Base-by-base conservation (phyloP, 2,888 invertebrate genomes). In the Molorchus minor region DNA sequence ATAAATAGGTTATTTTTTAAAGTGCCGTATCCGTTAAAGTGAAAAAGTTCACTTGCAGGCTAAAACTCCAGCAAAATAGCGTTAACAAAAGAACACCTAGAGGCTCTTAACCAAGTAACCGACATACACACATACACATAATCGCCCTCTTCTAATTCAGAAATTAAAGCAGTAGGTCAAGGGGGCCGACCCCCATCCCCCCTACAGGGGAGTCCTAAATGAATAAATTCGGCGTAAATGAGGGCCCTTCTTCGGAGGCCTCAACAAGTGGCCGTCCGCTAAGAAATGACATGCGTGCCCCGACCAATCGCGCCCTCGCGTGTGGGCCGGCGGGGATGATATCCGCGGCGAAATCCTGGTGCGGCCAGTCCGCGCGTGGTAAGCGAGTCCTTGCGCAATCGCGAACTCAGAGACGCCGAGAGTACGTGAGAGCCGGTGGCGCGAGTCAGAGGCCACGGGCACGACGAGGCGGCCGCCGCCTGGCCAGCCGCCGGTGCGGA, bases 381-480 rank as follows among this genome's bases (percentile, higher is more conserved):
- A 64, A 70, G 67, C 71, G 70, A 61, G 64, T 70, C 71, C 71
- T 71, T 75, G 77, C 77, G 77, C 77, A 77, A 76, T 74, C 75
- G 75, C 77, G 74, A 65, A 61, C 56, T 45, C 55, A 55, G 53
- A 25, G 51, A 29, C 67, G 64, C 53, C 58, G 65, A 56, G 43
- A 67, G 67, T 57, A 68, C 68, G 68, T 63, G 65, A 66, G 71
- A 62, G 70, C 70, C 58, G 65, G 66, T 61, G 70, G 71, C 67
- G 66, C 74, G 75, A 77, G 75, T 77, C 77, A 76, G 76, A 77
- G 79, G 75, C 79, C 78, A 77, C 79, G 78, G 77, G 74, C 76
- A 74, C 77, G 77, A 76, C 78, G 78, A 77, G 78, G 79, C 76
- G 79, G 79, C 76, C 76, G 79, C 75, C 75, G 75, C 74, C 74